phyloP scores from a whole-genome alignment of 92 coral and sea anemone genomes.

The Heteractis magnifica region DNA sequence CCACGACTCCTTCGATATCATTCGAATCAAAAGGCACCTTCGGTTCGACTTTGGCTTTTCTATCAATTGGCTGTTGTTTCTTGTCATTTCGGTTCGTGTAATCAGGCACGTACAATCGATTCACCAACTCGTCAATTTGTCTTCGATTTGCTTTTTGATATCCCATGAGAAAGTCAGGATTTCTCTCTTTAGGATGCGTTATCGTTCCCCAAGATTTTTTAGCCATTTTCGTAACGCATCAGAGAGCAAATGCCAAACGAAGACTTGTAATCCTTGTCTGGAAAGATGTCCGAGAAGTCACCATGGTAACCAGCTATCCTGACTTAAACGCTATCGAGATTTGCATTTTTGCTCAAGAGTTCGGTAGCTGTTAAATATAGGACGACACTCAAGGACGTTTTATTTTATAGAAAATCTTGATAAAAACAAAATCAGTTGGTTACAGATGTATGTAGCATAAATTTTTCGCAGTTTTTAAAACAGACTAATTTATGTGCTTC shows the following conservation, averaged over 20 bases:
- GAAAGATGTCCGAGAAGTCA: neutral
- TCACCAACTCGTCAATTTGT: slow-evolving; percentile 61
- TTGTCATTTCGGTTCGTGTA: slow-evolving; percentile 62
- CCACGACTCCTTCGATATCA: slow-evolving; percentile 65
- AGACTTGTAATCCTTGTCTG: slow-evolving; percentile 3
- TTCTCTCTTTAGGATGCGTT: slow-evolving; percentile 89
- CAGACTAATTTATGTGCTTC: no score
- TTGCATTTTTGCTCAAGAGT: neutral
- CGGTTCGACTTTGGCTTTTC: slow-evolving; percentile 66
- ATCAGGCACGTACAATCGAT: slow-evolving; percentile 74
- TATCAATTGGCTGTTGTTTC: slow-evolving; percentile 28
- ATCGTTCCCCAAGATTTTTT: slow-evolving; percentile 96
- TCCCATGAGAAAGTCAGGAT: slow-evolving; percentile 81
- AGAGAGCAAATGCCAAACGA: neutral
- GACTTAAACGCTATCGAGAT: no score
- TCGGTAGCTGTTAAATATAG: neutral
- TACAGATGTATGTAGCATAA: no score
- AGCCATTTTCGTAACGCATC: slow-evolving; percentile 47
- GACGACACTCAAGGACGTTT: neutral
- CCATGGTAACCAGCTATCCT: neutral
- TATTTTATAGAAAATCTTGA: no score
- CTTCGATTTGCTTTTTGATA: slow-evolving; percentile 59
- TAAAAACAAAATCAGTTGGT: no score
- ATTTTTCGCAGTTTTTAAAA: no score
- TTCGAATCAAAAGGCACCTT: slow-evolving; percentile 38